Conservation (phyloP, 2,113 vertebrate species). For the Peromyscus maniculatus region DNA sequence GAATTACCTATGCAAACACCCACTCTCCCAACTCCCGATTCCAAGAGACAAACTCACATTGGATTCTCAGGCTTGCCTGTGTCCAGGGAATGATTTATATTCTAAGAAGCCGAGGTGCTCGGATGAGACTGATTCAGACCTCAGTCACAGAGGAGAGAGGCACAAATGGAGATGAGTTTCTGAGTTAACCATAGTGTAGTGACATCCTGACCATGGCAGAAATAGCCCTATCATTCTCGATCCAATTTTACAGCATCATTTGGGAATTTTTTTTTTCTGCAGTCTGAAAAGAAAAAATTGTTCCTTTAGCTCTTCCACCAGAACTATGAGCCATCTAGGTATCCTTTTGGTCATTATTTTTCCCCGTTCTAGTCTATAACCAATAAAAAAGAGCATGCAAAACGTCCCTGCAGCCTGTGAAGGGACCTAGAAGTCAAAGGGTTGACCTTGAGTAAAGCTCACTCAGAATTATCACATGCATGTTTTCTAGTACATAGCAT, state of each 20-base stretch:
- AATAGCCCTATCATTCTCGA: neutral
- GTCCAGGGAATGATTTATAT: neutral
- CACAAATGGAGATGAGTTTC: neutral
- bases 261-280: neutral
- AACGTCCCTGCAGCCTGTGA: no score
- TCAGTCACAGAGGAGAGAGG: neutral
- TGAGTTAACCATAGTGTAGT: neutral
- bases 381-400: neutral
- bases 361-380: neutral
- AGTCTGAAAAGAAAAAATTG: neutral
- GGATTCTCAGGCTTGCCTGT: neutral
- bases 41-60: neutral
- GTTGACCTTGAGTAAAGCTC: neutral
- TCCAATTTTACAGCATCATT: neutral
- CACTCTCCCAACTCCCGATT: neutral
- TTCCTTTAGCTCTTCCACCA: neutral
- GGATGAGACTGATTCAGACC: neutral
- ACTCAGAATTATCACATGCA: neutral
- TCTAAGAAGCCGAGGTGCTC: neutral
- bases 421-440: neutral
- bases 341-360: neutral
- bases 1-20: neutral
- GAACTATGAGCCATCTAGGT: neutral
- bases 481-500: neutral
- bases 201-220: neutral